Evolutionary conservation across 2,797 vertebrate genomes (phyloP), one percentile per base, ranked within the genome.

Genomic region (Cephalopachus bancanus): DNA sequence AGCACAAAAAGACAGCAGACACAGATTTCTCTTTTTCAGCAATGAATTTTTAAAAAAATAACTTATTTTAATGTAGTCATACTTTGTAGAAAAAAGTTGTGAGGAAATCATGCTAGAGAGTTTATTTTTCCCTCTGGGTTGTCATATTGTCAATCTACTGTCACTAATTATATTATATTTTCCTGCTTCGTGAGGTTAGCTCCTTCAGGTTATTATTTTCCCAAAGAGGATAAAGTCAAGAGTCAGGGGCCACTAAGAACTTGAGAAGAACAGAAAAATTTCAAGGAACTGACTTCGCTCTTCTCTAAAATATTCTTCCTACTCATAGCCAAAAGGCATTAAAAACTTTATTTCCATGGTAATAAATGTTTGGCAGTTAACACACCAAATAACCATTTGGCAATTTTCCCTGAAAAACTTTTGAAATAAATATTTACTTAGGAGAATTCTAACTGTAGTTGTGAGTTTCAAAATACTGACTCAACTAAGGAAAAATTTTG

Each of bases 1-100:
- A 37, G 62, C 22, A 83, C 11, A 88, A 17, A 69, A 79, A 92
- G 20, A 90, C 94, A 81, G 26, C 5, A 78, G 49, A 83, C 75
- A 5, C 69, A 90, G 74, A 89, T 83, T 83, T 94, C 24, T 96
- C n/a, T 92, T 12, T 22, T 94, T 53, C 57, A 90, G 22, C n/a
- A 91, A 64, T 67, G 37, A 64, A 86, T 84, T 33, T 92, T 80
- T 37, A 37, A 80, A 93, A 93, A 80, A 95, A 84, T 30, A 89
- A 65, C 87, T 93, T 92, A 78, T 78, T 95, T 89, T 87, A 86
- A 64, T 51, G 10, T 37, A 89, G 53, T 11, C 12, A 26, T 79
- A 79, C 10, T 79, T 94, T 53, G 17, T 33, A 57, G 37, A 30
- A 37, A 93, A 87, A 55, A 57, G 33, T 8, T 81, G 30, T 16